Evolutionary conservation across 2,888 invertebrate genomes (phyloP).

Genomic region (Platycheirus rosarum): DNA sequence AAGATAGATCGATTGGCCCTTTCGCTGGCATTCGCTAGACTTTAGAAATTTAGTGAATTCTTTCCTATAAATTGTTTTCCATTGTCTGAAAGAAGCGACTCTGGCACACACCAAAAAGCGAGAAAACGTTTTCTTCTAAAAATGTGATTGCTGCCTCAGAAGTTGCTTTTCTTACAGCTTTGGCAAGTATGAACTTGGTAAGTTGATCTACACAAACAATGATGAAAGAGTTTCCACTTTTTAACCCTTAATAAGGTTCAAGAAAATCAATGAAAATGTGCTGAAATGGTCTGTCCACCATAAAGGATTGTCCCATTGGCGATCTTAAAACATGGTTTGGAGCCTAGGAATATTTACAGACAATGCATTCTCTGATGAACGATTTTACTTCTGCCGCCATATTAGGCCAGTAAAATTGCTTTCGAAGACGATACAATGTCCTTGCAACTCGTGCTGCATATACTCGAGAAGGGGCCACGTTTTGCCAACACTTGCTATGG

Average conservation of each 20-base stretch:
- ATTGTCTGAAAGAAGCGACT: neutral
- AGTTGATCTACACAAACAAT: conserved; percentile 1
- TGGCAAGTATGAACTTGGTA: conserved; percentile 2
- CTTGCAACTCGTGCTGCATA: no score
- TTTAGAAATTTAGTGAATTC: conserved; percentile 1
- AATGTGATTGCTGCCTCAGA: neutral
- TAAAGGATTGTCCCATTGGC: no score
- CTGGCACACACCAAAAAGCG: neutral
- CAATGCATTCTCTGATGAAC: conserved; percentile 15
- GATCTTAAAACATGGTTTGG: conserved; percentile 4
- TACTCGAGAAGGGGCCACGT: no score
- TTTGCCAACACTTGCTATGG: neutral
- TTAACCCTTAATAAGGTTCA: neutral
- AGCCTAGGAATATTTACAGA: no score
- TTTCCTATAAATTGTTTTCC: conserved; percentile 10
- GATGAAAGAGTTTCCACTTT: conserved; percentile 2
- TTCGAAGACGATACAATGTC: conserved; percentile 4
- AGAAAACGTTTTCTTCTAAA: conserved; percentile 3
- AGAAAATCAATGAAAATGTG: conserved; percentile 1
- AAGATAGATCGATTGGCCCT: neutral
- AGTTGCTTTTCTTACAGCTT: conserved; percentile 2
- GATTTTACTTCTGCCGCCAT: conserved; percentile 4
- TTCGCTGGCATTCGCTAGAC: conserved; percentile 1
- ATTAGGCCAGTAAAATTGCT: no score
- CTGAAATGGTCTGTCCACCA: conserved; percentile 5